Evolutionary conservation across 2,113 vertebrate genomes (phyloP), one percentile per base, ranked within the genome.

Genomic region (Abramis brama): DNA sequence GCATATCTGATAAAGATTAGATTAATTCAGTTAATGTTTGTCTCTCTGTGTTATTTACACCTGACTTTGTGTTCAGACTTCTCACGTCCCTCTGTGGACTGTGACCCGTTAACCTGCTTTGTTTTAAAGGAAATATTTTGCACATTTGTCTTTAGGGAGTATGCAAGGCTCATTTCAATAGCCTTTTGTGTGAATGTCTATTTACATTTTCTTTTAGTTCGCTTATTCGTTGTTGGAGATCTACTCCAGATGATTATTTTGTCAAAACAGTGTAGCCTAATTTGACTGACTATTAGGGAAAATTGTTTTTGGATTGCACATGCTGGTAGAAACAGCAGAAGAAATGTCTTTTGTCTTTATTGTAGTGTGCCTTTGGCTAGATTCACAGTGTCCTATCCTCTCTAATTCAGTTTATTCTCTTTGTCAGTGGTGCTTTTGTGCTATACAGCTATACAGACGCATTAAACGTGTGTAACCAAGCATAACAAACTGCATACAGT

Each of bases 1-100:
- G 66, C 10, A 36, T 85, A 74, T 27, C 33, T 33, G 36, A 52
- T 60, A 23, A 55, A 73, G 86, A 45, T 77, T 55, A 77, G 74
- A 77, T 86, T 83, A 86, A 57, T 71, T 33, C 52, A 81, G 78
- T 78, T 74, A 78, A 77, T 70, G 60, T 87, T 86, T 86, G 8
- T 84, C 50, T 55, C 50, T n/a, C 71, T 5, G 15, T 30, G 4
- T 45, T 83, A 43, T 70, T 83, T 80, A 55, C 87, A 87, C 87
- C 85, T 88, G 89, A 23, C 57, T 19, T 62, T 30, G 21, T 55
- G 10, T 12, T 23, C 11, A 66, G 36, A 71, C 17, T 76, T 88
- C 83, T 21, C 85, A 88, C 17, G 39, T 68, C 66, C 50, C 55
- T 13, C 62, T 25, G 21, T 25, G 39, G 47, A 36, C 25, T 60